Evolutionary conservation across 2,888 invertebrate genomes (phyloP).

Genomic region (Melanophora roralis): DNA sequence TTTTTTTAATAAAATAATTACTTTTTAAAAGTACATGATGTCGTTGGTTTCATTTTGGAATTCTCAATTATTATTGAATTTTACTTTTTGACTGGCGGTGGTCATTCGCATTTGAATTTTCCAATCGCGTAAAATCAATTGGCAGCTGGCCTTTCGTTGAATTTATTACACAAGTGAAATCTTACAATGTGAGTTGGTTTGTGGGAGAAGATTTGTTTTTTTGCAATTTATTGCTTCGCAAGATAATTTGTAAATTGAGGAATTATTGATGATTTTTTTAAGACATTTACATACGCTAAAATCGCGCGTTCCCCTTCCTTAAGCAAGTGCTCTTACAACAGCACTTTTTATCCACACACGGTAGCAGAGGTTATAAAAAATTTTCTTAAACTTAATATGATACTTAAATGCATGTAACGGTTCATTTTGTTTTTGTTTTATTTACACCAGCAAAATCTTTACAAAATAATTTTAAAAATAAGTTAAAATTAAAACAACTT

Average conservation of each 20-base stretch:
- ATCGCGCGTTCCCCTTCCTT: neutral
- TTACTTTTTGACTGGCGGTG: neutral
- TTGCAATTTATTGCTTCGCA: conserved; percentile 11
- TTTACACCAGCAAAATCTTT: conserved; percentile 36
- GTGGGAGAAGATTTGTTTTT: neutral
- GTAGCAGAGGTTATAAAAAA: neutral
- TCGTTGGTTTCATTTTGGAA: neutral
- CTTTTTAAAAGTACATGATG: conserved; percentile 10
- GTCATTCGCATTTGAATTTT: conserved; percentile 27
- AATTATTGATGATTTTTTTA: conserved; percentile 40
- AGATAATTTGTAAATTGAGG: conserved; percentile 42
- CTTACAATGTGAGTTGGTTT: conserved; percentile 5
- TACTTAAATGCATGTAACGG: conserved; percentile 39
- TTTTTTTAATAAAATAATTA: too few species aligned
- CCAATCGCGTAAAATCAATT: conserved; percentile 38
- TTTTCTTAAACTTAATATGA: conserved; percentile 32
- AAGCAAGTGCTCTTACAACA: neutral
- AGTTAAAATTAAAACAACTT: neutral
- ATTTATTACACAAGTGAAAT: conserved; percentile 40
- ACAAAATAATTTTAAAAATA: neutral
- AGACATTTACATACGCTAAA: conserved; percentile 7
- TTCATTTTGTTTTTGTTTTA: conserved; percentile 1
- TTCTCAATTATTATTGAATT: neutral
- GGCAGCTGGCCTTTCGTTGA: conserved; percentile 27
- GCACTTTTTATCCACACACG: neutral